Base-by-base conservation (phyloP, 2,113 vertebrate species). In the Ptyas mucosa region DNA sequence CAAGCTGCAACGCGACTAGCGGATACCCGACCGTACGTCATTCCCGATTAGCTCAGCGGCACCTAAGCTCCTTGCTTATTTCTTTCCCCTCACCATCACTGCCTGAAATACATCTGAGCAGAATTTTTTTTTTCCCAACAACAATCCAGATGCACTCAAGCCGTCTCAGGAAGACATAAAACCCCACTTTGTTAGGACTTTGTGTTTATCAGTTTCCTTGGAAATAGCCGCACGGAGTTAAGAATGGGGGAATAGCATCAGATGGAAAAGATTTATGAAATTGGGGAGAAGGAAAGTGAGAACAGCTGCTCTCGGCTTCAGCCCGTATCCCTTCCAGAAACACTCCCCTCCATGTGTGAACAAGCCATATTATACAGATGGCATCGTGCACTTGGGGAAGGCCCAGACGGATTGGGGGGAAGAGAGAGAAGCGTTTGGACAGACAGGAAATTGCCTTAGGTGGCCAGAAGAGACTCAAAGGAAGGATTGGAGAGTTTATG, bases 241-340 rank as follows among this genome's bases (percentile, higher is more conserved):
- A 1, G 34, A 20, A 20, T 23, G 21, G 23, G 81, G 88, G 81
- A 1, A 24, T 4, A 23, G 21, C 88, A 61, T 5, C 64, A 89
- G 46, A 90, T 81, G 75, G 88, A 94, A 93, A 90, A 54, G 88
- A 53, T 81, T 91, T 24, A 88, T 93, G 53, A 90, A 10, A 85
- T 11, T 26, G 46, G 91, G 91, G 90, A 75, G 92, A 91, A 39
- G 6, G 54, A 1, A 29, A 10, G 69, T 92, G 34, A 93, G 26
- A 85, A 18, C 91, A 89, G 1, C 21, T 52, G 90, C 90, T 89
- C 85, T 43, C 29, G 9, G 3, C 5, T 89, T 20, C 34, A 21
- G 14, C 92, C 23, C 0, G 2, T 0, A 24, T 21, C 29, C 89
- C 49, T 93, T 93, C 91, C 90, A 10, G 46, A 55, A 87, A 51